phyloP scores from a whole-genome alignment of 2,797 vertebrate genomes.

The Acropternis orthonyx region DNA sequence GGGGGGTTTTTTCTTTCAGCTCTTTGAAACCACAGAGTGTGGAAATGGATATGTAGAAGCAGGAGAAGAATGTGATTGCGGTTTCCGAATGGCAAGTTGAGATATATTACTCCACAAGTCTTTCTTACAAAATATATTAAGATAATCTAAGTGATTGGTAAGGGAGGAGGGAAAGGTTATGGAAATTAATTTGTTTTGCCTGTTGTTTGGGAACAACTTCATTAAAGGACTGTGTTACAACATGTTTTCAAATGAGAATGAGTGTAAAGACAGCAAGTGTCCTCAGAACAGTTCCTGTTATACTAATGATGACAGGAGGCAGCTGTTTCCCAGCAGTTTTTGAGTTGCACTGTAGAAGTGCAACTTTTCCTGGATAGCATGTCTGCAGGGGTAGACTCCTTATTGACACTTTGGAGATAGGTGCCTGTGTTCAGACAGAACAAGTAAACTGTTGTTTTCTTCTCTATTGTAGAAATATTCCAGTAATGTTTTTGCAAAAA shows the following conservation, averaged over 20 bases:
- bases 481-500: not conserved
- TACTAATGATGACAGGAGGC: not conserved
- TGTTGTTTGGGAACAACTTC: not conserved
- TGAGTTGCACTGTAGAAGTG: not conserved
- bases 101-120: not conserved
- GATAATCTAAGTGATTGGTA: not conserved
- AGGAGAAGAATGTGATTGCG: slow-evolving; percentile 97
- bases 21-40: slow-evolving; percentile 91
- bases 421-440: not conserved
- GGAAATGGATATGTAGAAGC: slow-evolving; percentile 95
- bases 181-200: not conserved
- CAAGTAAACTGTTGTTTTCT: not conserved
- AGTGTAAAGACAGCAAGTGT: not conserved
- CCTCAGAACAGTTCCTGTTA: not conserved
- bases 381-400: not conserved
- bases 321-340: not conserved
- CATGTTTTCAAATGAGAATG: not conserved
- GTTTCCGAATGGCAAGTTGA: slow-evolving; percentile 84
- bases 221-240: not conserved
- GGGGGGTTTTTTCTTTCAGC: slow-evolving; percentile 73
- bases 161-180: not conserved
- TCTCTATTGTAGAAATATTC: not conserved
- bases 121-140: not conserved
- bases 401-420: not conserved
- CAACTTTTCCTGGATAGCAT: not conserved